phyloP scores from a whole-genome alignment of 2,113 vertebrate species.

The Falco punctatus region DNA sequence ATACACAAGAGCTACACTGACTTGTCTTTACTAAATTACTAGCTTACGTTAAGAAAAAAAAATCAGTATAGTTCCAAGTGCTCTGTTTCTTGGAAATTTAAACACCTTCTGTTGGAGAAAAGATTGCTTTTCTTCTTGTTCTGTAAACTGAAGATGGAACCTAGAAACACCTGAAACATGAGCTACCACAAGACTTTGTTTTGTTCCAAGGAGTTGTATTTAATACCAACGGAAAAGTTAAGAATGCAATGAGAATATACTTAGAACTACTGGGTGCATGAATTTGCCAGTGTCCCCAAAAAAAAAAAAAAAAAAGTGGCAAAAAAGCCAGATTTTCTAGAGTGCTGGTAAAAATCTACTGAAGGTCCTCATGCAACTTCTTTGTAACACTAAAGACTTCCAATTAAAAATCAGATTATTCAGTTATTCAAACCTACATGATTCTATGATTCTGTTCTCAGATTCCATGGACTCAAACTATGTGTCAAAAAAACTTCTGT shows the following conservation, averaged over 20 bases:
- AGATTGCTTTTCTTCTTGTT: not conserved
- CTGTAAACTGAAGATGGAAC: not conserved
- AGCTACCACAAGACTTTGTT: not conserved
- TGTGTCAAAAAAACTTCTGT: not conserved
- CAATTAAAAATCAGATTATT: not conserved
- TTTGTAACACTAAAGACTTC: not conserved
- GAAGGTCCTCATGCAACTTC: not conserved
- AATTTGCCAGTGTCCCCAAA: not conserved
- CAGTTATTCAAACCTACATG: not conserved
- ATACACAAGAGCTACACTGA: not conserved
- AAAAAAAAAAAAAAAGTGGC: not conserved
- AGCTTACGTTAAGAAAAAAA: not conserved
- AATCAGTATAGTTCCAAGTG: not conserved
- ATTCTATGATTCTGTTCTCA: not conserved
- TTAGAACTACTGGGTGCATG: not conserved
- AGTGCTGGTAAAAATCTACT: not conserved
- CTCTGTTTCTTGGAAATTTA: not conserved
- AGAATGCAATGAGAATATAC: not conserved
- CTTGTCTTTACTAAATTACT: not conserved
- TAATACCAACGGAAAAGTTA: not conserved
- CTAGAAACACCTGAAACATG: not conserved
- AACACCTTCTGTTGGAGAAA: not conserved
- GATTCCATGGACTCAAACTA: not conserved
- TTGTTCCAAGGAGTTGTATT: not conserved
- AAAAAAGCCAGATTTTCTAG: not conserved